Base-by-base conservation (phyloP, 2,888 invertebrate genomes). In the Noctua comes region DNA sequence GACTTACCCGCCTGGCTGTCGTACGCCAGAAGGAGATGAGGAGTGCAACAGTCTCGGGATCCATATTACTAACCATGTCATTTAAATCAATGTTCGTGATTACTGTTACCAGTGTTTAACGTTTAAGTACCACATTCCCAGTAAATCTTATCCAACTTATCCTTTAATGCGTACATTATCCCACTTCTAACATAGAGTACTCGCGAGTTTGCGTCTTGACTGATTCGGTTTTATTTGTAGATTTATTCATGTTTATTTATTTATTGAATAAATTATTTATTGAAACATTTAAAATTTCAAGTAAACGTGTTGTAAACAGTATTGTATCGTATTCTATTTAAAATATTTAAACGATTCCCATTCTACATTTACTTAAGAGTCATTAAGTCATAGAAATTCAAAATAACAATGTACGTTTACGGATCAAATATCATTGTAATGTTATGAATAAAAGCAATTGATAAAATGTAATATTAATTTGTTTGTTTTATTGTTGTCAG, bases 21-120 rank as follows among this genome's bases (percentile, higher is more conserved):
- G 97, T 99, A 99, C 93, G 98, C 99, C 73, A 99, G 99, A 95
- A 99, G 99, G 90, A 99, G 98, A 95, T 99, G 99, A 95, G 99
- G 98, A 64, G 98, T 98, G 82, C 98, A 99, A 95, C 96, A 98
- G 83, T 84, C 88, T 83, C 90, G 90, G 91, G 89, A 87, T 89
- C 92, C 90, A 83, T 89, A 88, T 88, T 89, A 90, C 90, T 89
- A 86, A 91, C 86, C 88, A 87, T 87, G 88, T 88, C 89, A 90
- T 86, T 88, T 87, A 88, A 90, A 90, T 91, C 90, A 93, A 92
- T 92, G 91, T 93, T 93, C 91, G 91, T 93, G 91, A 92, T 91
- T 88, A 91, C 91, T 91, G 89, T 90, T 88, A 91, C 88, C 86
- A 89, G 91, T 89, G 89, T 85, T 89, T 86, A 88, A 82, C 68